Conservation (phyloP, 2,113 vertebrate species). For the Myrmophylax atrothorax region DNA sequence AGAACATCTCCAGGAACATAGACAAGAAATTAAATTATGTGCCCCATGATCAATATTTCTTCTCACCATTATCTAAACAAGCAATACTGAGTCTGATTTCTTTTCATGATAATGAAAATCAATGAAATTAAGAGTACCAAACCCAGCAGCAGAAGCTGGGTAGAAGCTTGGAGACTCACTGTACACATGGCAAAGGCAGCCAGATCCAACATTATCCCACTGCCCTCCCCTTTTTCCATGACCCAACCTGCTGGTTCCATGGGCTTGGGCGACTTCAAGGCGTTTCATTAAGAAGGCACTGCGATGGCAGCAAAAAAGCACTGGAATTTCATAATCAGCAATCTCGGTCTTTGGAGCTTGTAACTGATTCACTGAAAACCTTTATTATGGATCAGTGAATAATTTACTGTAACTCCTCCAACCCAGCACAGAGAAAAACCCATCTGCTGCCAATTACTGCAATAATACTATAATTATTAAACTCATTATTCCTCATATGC, state of each 20-base stretch:
- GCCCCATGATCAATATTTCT: not conserved
- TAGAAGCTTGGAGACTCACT: not conserved
- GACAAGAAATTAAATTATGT: not conserved
- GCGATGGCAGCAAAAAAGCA: not conserved
- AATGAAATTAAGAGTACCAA: not conserved
- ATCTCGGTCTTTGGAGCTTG: not conserved
- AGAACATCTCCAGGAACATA: not conserved
- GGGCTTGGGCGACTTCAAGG: not conserved
- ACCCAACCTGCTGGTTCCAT: not conserved
- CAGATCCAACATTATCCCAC: not conserved
- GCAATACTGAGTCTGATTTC: not conserved
- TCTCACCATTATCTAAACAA: not conserved
- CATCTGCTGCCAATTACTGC: conserved; percentile 54
- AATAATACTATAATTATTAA: conserved; percentile 44
- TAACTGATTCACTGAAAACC: conserved; percentile 7
- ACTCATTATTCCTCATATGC: conserved; percentile 31
- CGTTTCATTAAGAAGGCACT: not conserved
- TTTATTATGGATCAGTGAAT: conserved; percentile 43
- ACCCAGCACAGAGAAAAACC: conserved; percentile 13
- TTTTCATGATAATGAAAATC: too few relatives aligned
- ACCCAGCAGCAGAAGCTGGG: not conserved
- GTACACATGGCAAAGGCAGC: not conserved
- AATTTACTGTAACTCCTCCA: conserved; percentile 40
- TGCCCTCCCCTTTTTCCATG: not conserved
- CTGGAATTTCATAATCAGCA: not conserved